phyloP scores from a whole-genome alignment of 2,797 vertebrate species.

The Acipenser transmontanus region DNA sequence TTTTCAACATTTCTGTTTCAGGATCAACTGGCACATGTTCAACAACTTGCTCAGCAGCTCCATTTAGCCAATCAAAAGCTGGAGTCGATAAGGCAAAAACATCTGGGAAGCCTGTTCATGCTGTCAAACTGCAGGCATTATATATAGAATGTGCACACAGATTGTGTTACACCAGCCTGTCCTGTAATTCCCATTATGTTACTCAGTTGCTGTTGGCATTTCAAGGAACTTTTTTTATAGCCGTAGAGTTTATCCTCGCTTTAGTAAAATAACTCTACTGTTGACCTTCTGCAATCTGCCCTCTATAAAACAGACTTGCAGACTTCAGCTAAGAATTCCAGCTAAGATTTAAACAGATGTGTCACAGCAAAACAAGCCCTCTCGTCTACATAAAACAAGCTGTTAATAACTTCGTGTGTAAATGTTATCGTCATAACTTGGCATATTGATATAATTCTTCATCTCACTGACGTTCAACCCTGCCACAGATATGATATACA shows the following conservation, averaged over 20 bases:
- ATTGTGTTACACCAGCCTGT: neutral
- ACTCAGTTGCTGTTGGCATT: neutral
- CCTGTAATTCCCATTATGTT: neutral
- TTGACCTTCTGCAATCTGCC: neutral
- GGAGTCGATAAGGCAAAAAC: constrained; percentile 69
- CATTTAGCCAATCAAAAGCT: constrained; percentile 68
- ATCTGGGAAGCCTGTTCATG: constrained; percentile 26
- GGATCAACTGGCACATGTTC: constrained; percentile 73
- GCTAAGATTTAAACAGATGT: too few relatives aligned
- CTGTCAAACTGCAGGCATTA: neutral
- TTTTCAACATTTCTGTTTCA: constrained; percentile 42
- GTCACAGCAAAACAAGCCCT: too few relatives aligned
- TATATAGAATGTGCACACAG: constrained; percentile 3
- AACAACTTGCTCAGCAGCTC: constrained; percentile 68
- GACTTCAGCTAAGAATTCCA: too few relatives aligned
- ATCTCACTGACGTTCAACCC: too few relatives aligned
- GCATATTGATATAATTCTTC: too few relatives aligned
- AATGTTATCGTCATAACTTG: too few relatives aligned
- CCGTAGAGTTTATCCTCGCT: neutral
- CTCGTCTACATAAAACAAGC: too few relatives aligned
- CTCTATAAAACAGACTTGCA: too few relatives aligned
- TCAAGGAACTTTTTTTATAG: neutral
- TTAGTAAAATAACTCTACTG: neutral
- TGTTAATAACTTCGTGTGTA: too few relatives aligned
- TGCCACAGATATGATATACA: too few relatives aligned